phyloP scores from a whole-genome alignment of 2,113 vertebrate species.

The Clarias gariepinus region DNA sequence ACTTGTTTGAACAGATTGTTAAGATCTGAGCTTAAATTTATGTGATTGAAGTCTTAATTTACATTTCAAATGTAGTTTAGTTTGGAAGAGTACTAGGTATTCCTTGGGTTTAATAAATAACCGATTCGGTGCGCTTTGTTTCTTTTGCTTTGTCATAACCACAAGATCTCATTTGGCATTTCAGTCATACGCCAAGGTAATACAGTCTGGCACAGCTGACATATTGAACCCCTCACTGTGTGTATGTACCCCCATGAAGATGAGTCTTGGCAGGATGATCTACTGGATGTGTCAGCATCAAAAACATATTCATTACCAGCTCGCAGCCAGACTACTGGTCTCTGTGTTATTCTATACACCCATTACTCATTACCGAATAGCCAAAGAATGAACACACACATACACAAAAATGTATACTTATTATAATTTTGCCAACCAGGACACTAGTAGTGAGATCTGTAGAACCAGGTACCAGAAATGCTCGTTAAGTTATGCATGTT shows the following conservation, averaged over 20 bases:
- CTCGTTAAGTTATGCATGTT: constrained; percentile 25
- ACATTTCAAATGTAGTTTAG: constrained; percentile 3
- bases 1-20: neutral
- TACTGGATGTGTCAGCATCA: constrained; percentile 54
- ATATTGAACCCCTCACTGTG: constrained; percentile 42
- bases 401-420: neutral
- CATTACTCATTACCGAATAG: constrained; percentile 47
- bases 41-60: neutral
- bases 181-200: constrained; percentile 31
- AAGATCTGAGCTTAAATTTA: neutral
- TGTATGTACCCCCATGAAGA: constrained; percentile 41
- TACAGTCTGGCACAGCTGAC: constrained; percentile 24
- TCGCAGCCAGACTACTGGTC: constrained; percentile 55
- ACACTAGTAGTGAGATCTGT: neutral
- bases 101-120: neutral
- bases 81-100: neutral
- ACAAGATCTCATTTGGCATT: constrained; percentile 32
- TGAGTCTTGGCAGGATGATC: constrained; percentile 42
- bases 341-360: constrained; percentile 59
- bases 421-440: neutral
- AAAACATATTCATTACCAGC: constrained; percentile 60
- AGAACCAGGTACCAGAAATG: neutral
- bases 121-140: constrained; percentile 18
- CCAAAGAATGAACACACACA: constrained; percentile 35
- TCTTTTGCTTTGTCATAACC: constrained; percentile 44